A percentile compares a stretch with the other conserved stretches of the same genome.
phyloP scores from a whole-genome alignment of 2,797 vertebrate genomes.

The Perodicticus potto region DNA sequence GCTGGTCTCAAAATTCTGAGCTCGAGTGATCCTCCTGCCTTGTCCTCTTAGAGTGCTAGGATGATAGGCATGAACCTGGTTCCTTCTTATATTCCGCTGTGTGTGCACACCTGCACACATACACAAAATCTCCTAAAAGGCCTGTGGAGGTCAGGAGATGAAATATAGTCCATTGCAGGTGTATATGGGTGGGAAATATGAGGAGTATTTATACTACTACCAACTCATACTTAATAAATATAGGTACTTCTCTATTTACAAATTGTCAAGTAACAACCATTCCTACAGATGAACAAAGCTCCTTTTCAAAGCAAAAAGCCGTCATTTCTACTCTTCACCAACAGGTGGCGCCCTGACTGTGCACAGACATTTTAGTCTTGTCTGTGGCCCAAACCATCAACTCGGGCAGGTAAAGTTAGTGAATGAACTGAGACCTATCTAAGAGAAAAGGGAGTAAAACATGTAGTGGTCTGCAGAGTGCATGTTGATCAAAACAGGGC shows the following conservation, averaged over 20 bases:
- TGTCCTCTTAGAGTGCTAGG: too few relatives aligned
- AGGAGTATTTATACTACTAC: background rate
- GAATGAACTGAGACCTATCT: background rate
- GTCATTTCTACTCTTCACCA: background rate
- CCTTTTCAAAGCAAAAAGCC: background rate
- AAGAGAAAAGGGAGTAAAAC: background rate
- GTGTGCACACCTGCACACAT: rapidly evolving
- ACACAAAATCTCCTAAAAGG: background rate
- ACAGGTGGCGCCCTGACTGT: background rate
- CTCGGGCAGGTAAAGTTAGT: background rate
- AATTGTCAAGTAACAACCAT: background rate
- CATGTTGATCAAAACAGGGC: background rate
- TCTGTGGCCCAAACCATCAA: background rate
- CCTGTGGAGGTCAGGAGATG: background rate
- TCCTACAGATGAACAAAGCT: background rate
- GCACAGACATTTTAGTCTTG: background rate
- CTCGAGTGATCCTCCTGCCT: too few relatives aligned
- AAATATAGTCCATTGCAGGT: background rate
- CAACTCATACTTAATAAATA: background rate
- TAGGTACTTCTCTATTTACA: background rate
- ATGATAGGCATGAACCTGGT: background rate
- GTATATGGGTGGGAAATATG: too few relatives aligned
- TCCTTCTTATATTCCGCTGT: background rate
- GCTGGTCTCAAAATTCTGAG: too few relatives aligned
- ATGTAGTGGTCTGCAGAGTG: rapidly evolving